Evolutionary conservation across 2,888 invertebrate species (phyloP), one percentile per base, ranked within the genome.

Genomic region (Drosophila melanosoma): DNA sequence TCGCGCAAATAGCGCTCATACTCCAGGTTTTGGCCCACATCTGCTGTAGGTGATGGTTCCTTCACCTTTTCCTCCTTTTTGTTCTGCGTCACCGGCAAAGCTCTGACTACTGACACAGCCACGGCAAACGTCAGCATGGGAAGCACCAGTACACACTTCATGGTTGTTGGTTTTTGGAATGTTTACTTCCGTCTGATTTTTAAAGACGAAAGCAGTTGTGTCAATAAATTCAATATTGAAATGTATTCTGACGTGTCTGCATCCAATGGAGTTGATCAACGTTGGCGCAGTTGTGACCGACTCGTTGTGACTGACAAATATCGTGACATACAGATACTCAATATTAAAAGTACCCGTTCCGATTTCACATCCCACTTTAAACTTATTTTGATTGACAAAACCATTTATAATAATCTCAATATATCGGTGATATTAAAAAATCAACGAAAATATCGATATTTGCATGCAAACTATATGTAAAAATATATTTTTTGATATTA

Each of bases 1-100:
- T 99, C 98, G 80, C 96, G 96, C 51, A 99, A 93, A 91, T 99
- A 99, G 51, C 97, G 94, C 80, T 97, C 96, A 93, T 99, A 99
- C 63, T 93, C 93, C 52, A 93, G 73, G 12, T 90, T 81, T 17
- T 87, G 87, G 52, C 91, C 92, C 33, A 92, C 81, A 65, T 92
- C 90, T 4, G 89, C 86, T 38, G 90, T 75, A 40, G 87, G 90
- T 36, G 90, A 81, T 4, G 81, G 38, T 7, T 93, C 91, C 10
- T 92, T 89, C 45, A 85, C 87, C n/a, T 89, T 89, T 53, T 91
- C 91, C 0, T 90, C 91, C 57, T 91, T 89, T 60, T 90, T 86
- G 74, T 94, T 94, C 54, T 94, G 94, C 15, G 93, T 93, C 1
- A 95, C 95, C 0, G 95, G 95, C 23, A 95, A 94, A 26, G 94